Evolutionary conservation across 2,113 vertebrate genomes (phyloP), one percentile per base, ranked within the genome.

Genomic region (Pseudopodoces humilis): DNA sequence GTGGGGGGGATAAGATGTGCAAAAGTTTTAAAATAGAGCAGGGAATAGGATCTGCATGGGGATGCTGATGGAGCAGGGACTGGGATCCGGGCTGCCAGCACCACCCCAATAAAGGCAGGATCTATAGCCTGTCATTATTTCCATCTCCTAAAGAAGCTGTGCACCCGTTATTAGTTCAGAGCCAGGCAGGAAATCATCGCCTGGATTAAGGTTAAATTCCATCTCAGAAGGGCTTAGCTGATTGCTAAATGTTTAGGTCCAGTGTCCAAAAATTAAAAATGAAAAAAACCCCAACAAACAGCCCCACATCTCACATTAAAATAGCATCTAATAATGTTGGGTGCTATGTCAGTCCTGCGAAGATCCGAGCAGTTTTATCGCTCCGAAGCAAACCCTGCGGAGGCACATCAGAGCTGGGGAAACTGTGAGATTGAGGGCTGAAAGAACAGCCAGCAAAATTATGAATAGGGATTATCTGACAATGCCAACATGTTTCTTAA

Each of bases 401-500:
- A 85, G 77, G 62, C 80, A 56, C 88, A 94, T 62, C 91, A 90
- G 96, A 96, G 92, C 97, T 95, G 71, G 95, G 92, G 95, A 74
- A 91, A 97, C 94, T 90, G 96, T 75, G 97, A 97, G 97, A 96
- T 92, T 95, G 95, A 94, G 95, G 95, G 96, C 88, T 97, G 97
- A 92, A 55, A 93, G 75, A 60, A 83, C 77, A 94, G 86, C 1
- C 92, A 96, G 94, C 64, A 60, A 93, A 94, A 95, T 97, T 96
- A 94, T 82, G 88, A 96, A 96, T 84, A 96, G 90, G 94, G 95
- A 95, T 95, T 96, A 97, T 60, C 92, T 91, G 93, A 87, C 97
- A 94, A 90, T 82, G 83, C 93, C 95, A 53, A 93, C 95, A 75
- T 78, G 88, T 96, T 96, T 77, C 92, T 92, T 80, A 91, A 71